These are phyloP conservation scores for Nothocercus nigrocapillus DNA, from an alignment of 2,113 vertebrate species.

Conservation along the genomic window DNA sequence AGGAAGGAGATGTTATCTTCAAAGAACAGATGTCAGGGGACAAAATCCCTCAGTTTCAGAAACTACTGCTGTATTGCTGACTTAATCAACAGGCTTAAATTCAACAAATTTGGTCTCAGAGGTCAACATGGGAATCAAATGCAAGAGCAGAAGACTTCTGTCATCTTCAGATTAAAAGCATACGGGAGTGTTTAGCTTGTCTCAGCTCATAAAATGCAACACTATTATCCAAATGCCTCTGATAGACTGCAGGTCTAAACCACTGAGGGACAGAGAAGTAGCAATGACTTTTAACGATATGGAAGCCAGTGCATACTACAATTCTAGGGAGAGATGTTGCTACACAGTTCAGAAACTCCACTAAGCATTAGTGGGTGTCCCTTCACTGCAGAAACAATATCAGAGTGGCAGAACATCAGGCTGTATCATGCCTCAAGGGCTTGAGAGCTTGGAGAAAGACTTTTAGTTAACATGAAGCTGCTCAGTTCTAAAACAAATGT, in stretches of 20 bases:
- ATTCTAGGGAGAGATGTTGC: background rate
- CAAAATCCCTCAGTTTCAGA: background rate
- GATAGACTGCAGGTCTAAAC: background rate
- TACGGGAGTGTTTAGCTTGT: background rate
- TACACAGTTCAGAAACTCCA: background rate
- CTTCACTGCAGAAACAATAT: background rate
- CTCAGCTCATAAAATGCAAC: background rate
- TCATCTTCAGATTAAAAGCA: background rate
- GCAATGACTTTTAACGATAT: background rate
- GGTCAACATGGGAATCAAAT: background rate
- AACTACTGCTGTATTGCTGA: background rate
- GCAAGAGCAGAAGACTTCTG: background rate
- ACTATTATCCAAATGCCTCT: background rate
- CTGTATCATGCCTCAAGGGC: background rate
- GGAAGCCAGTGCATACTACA: background rate
- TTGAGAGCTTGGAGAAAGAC: background rate
- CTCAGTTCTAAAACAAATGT: background rate
- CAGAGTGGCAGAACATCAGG: background rate
- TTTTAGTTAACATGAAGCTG: background rate
- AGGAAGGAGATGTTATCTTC: background rate
- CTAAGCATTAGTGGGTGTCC: background rate
- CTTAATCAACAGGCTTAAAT: background rate
- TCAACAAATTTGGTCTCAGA: background rate
- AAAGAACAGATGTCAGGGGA: background rate
- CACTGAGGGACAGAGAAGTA: background rate